phyloP scores from a whole-genome alignment of 2,113 vertebrate species.

The Gymnarchus niloticus region DNA sequence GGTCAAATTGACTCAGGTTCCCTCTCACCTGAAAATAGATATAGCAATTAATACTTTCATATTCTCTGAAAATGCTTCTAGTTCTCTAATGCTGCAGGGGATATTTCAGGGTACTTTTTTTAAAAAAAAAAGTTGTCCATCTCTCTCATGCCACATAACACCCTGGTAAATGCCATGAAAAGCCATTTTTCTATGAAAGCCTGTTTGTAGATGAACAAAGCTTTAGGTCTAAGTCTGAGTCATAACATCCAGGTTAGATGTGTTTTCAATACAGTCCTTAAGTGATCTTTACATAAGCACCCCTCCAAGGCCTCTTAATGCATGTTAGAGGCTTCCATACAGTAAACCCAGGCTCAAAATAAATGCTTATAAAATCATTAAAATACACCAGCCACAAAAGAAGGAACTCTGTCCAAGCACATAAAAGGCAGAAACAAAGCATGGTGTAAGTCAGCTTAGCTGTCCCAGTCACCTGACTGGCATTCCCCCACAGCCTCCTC shows the following conservation, averaged over 20 bases:
- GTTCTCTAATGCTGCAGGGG: neutral
- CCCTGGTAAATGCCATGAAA: neutral
- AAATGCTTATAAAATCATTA: neutral
- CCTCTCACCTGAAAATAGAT: too few species aligned
- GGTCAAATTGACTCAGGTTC: neutral
- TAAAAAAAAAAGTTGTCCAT: too few species aligned
- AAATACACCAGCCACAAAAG: neutral
- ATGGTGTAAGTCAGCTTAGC: slow-evolving; percentile 33
- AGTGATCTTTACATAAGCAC: neutral
- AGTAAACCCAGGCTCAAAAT: too few species aligned
- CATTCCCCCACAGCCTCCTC: slow-evolving; percentile 67
- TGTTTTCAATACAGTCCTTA: neutral
- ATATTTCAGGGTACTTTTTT: neutral
- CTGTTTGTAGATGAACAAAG: neutral
- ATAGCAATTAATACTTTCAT: neutral
- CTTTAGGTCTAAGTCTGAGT: neutral
- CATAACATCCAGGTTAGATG: neutral
- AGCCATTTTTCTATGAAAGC: neutral
- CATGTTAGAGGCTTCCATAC: neutral
- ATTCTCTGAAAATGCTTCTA: neutral
- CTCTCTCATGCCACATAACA: neutral
- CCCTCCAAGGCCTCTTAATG: neutral
- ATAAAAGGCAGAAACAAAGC: neutral
- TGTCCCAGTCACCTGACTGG: slow-evolving; percentile 65
- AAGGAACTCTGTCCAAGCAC: neutral